phyloP scores from a whole-genome alignment of 2,888 invertebrate genomes.

The Hybos culiciformis region DNA sequence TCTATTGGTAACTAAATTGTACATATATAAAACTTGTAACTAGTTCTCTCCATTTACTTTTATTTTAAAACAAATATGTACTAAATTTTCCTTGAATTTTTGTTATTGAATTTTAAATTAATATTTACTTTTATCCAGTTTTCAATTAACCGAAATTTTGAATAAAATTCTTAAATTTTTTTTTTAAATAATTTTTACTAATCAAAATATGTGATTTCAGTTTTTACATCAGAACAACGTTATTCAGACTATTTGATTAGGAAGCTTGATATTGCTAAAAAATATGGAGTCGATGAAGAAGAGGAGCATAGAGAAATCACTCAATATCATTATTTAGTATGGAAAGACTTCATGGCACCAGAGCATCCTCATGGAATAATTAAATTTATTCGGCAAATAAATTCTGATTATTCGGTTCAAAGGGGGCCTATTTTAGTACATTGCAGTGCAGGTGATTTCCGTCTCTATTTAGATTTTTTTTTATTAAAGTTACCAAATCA shows the following conservation, averaged over 20 bases:
- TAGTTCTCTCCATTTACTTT: too few species aligned
- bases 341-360: constrained; percentile 94
- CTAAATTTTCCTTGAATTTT: too few species aligned
- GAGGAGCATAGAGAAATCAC: constrained; percentile 54
- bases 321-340: constrained; percentile 88
- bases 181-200: too few species aligned
- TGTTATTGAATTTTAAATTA: too few species aligned
- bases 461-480: too few species aligned
- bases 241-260: constrained; percentile 75
- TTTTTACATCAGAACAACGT: constrained; percentile 56
- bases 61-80: too few species aligned
- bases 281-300: constrained; percentile 29
- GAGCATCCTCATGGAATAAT: constrained; percentile 87
- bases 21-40: too few species aligned
- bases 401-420: constrained; percentile 71
- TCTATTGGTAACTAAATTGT: constrained; percentile 38
- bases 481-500: too few species aligned
- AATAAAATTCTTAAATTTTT: too few species aligned
- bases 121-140: too few species aligned
- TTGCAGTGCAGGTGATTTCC: constrained; percentile 88
- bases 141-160: too few species aligned
- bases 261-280: constrained; percentile 41
- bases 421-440: constrained; percentile 78
- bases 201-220: constrained; percentile 24
- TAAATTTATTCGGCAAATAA: constrained; percentile 72